Evolutionary conservation across 2,888 invertebrate species (phyloP), one percentile per base, ranked within the genome.

Genomic region (Trissoscelio sp.): DNA sequence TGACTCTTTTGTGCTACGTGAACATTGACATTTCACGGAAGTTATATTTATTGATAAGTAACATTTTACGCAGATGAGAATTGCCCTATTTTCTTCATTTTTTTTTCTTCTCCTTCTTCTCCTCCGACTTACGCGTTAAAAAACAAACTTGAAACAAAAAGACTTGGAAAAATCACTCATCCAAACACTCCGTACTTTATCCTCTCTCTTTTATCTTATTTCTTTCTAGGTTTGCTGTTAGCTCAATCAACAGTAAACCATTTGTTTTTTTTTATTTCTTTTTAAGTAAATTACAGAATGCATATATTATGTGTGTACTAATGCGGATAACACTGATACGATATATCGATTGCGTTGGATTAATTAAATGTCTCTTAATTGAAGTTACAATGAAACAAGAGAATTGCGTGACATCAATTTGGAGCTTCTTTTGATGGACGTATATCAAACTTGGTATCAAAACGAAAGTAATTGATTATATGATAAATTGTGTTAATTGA

Each of bases 1-100:
- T 82, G 82, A 82, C 78, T 84, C 58, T 75, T 80, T 88, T 89
- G 88, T 88, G 87, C 87, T 86, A 83, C 84, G 84, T 87, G 85
- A 88, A 87, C 84, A 86, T 86, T 85, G 75, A 85, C 84, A 78
- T 83, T 85, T 86, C 85, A 86, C 85, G 86, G 86, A 87, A 88
- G 86, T 86, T 84, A 83, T 86, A 79, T 82, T 79, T n/a, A 82
- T 82, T 78, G 69, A 79, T 82, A 82, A 79, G 78, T 81, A 81
- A 78, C 81, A 77, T 73, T 77, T 81, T 73, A 81, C 78, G 81
- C 78, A 64, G 78, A 78, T 78, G 73, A 78, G 81, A 78, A 81
- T 82, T 70, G 67, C 74, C 69, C 77, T 79, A 72, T 67, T 74
- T 66, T 79, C n/a, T n/a, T n/a, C n/a, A n/a, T n/a, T n/a, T n/a